phyloP scores from a whole-genome alignment of 2,888 invertebrate species.

The Drosophila recens region DNA sequence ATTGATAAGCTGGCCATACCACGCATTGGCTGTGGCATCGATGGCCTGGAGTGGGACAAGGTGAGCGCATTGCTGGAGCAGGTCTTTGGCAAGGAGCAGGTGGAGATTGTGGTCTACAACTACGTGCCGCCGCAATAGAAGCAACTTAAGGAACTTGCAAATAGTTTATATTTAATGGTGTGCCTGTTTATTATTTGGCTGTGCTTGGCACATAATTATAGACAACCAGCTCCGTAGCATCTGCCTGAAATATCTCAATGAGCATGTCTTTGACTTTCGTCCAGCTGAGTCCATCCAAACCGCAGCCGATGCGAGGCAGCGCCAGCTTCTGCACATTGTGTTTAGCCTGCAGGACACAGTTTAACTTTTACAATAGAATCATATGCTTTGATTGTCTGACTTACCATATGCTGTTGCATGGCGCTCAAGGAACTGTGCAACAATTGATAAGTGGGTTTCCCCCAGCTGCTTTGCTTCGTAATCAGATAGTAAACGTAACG shows the following conservation, averaged over 20 bases:
- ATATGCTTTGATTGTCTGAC: neutral
- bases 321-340: constrained; percentile 86
- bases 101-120: constrained; percentile 87
- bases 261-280: constrained; percentile 86
- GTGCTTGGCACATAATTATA: constrained; percentile 84
- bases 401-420: constrained; percentile 84
- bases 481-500: constrained; percentile 87
- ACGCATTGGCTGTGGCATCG: constrained; percentile 89
- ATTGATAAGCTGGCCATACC: constrained; percentile 88
- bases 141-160: neutral
- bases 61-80: constrained; percentile 86
- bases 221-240: constrained; percentile 85
- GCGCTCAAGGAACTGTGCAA: constrained; percentile 84
- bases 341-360: constrained; percentile 66
- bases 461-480: constrained; percentile 86
- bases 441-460: constrained; percentile 86
- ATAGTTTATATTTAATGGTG: neutral
- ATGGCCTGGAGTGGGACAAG: constrained; percentile 87
- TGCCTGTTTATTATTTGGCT: constrained; percentile 37
- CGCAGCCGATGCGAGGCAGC: constrained; percentile 89
- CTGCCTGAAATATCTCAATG: constrained; percentile 86
- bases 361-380: neutral
- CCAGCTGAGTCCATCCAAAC: constrained; percentile 88
- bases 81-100: constrained; percentile 86
- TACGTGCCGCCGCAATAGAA: constrained; percentile 82